phyloP scores from a whole-genome alignment of 2,888 invertebrate genomes.

The Drosophila histrio region DNA sequence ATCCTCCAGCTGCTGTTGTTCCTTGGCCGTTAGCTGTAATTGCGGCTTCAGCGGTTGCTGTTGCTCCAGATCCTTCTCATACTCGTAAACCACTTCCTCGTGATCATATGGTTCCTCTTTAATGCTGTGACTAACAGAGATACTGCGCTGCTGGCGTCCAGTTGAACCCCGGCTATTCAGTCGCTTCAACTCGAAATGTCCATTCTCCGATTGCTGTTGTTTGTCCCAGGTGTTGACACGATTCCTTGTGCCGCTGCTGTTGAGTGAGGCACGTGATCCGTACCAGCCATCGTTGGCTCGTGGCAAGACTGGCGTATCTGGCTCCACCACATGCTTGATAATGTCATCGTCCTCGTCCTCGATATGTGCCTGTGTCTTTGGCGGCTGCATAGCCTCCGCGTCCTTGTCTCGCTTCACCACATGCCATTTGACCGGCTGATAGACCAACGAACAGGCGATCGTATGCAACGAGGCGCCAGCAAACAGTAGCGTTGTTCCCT shows the following conservation, averaged over 20 bases:
- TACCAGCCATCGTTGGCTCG: constrained; percentile 83
- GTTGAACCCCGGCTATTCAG: constrained; percentile 65
- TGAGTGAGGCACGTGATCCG: constrained; percentile 79
- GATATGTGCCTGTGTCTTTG: constrained; percentile 59
- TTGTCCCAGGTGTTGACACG: constrained; percentile 71
- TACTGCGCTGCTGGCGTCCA: constrained; percentile 64
- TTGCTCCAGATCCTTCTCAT: constrained; percentile 13
- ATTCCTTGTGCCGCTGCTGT: constrained; percentile 64
- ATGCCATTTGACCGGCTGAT: constrained; percentile 92
- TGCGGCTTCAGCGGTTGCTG: constrained; percentile 11
- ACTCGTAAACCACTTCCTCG: constrained; percentile 27
- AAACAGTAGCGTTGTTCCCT: constrained; percentile 88
- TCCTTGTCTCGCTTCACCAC: constrained; percentile 84
- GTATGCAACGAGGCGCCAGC: constrained; percentile 89
- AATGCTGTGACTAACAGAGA: constrained; percentile 77
- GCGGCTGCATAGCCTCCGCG: constrained; percentile 60
- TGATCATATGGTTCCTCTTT: constrained; percentile 68
- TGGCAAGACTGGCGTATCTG: constrained; percentile 88
- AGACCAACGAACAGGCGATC: constrained; percentile 87
- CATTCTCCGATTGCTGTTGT: constrained; percentile 40
- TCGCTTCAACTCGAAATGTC: constrained; percentile 67
- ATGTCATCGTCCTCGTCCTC: constrained; percentile 86
- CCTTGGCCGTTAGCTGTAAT: constrained; percentile 37
- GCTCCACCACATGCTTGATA: constrained; percentile 87
- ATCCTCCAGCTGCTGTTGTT: constrained; percentile 61